Conservation (phyloP, 2,888 invertebrate genomes). For the Sclerodermus sp. region DNA sequence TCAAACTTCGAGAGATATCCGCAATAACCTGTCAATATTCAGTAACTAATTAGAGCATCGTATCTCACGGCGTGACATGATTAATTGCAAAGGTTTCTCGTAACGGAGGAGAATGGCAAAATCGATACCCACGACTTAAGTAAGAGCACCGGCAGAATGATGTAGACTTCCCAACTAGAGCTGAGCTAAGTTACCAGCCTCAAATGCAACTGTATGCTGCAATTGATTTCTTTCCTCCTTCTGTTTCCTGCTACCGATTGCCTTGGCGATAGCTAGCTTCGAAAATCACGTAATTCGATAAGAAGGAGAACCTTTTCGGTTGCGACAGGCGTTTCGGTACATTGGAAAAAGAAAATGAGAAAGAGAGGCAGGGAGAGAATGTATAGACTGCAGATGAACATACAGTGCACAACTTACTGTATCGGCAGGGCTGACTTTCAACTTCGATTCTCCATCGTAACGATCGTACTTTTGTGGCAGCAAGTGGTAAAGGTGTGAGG, state of each 20-base stretch:
- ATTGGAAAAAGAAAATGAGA: neutral
- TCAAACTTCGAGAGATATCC: too few species aligned
- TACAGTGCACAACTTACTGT: too few species aligned
- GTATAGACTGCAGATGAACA: too few species aligned
- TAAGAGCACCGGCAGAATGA: too few species aligned
- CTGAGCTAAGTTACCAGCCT: conserved; percentile 5
- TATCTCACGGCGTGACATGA: too few species aligned
- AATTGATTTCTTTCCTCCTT: conserved; percentile 20
- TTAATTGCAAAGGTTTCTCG: too few species aligned
- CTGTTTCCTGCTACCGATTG: conserved; percentile 16
- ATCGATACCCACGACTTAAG: too few species aligned
- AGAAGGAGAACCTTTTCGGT: conserved; percentile 17
- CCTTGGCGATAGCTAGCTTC: conserved; percentile 21
- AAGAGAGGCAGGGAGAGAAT: too few species aligned
- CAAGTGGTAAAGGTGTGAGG: neutral
- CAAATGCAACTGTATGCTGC: conserved; percentile 6
- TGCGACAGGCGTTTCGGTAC: conserved; percentile 11
- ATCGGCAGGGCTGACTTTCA: conserved; percentile 13
- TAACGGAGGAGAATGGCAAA: too few species aligned
- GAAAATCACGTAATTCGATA: conserved; percentile 27
- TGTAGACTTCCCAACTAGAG: too few species aligned
- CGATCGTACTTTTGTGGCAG: conserved; percentile 26
- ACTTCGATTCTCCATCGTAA: conserved; percentile 26
- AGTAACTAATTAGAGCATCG: too few species aligned
- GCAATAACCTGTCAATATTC: too few species aligned